A percentile compares a stretch with the other conserved stretches of the same genome.
These are phyloP conservation scores for Branchellion lobata DNA, from an alignment of 2,888 invertebrate genomes.

Conservation along the genomic window DNA sequence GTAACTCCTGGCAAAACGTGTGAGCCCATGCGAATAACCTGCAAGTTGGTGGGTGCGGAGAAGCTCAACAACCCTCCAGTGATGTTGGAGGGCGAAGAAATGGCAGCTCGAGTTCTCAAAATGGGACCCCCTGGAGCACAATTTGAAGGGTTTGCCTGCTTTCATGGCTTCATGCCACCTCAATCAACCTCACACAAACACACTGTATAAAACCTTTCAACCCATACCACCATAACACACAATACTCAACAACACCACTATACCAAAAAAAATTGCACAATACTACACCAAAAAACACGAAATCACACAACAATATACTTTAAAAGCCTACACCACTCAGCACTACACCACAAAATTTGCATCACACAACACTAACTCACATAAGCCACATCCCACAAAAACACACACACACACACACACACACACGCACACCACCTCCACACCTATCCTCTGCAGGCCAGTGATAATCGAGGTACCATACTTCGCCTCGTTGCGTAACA, in stretches of 20 bases:
- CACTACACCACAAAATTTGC: too few species aligned
- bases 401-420: too few species aligned
- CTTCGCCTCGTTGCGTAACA: conserved; percentile 93
- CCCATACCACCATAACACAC: too few species aligned
- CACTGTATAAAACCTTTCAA: too few species aligned
- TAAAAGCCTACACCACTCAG: too few species aligned
- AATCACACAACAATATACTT: too few species aligned
- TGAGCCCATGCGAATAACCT: conserved; percentile 20
- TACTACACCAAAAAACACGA: too few species aligned
- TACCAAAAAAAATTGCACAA: too few species aligned
- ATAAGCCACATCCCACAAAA: too few species aligned
- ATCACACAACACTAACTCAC: too few species aligned
- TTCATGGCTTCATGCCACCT: background rate
- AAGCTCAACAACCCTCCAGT: conserved; percentile 27
- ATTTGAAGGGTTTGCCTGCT: conserved; percentile 31
- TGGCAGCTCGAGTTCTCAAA: conserved; percentile 33
- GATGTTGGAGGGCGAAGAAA: conserved; percentile 26
- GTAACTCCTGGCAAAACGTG: conserved; percentile 38
- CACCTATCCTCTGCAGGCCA: conserved; percentile 54
- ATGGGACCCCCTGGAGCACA: conserved; percentile 39
- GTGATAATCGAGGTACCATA: conserved; percentile 91
- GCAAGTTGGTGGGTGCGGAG: conserved; percentile 30
- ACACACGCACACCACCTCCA: too few species aligned
- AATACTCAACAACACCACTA: too few species aligned
- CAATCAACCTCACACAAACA: background rate